A percentile compares a stretch with the other conserved stretches of the same genome.
Evolutionary conservation across 1,140 invertebrate species (phyloP).

Genomic region (Drosophila ananassae): DNA sequence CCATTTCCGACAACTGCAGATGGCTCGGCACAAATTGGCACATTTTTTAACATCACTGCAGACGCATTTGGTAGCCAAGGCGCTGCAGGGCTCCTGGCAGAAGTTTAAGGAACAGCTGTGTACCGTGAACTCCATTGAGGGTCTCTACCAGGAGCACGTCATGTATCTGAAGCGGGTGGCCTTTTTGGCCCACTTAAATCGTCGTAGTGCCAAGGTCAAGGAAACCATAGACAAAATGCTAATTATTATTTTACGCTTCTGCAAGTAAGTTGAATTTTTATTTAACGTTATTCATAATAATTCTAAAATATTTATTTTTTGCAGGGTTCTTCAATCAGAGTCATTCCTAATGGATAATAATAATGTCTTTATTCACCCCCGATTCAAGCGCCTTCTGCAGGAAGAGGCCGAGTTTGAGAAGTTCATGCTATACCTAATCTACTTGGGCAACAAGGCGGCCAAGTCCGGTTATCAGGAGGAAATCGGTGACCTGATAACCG

Average conservation of each 20-base stretch:
- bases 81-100: slow-evolving; percentile 89
- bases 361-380: slow-evolving; percentile 65
- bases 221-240: slow-evolving; percentile 88
- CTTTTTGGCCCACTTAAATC: slow-evolving; percentile 89
- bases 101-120: slow-evolving; percentile 88
- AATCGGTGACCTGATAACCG: slow-evolving; percentile 74
- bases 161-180: slow-evolving; percentile 89
- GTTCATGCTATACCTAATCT: slow-evolving; percentile 76
- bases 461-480: slow-evolving; percentile 78
- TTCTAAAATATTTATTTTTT: slow-evolving; percentile 5
- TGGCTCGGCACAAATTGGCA: slow-evolving; percentile 89
- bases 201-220: slow-evolving; percentile 87
- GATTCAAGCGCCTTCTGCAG: slow-evolving; percentile 64
- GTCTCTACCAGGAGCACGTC: slow-evolving; percentile 88
- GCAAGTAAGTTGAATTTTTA: slow-evolving; percentile 83
- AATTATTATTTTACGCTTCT: slow-evolving; percentile 89
- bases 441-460: slow-evolving; percentile 77
- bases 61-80: slow-evolving; percentile 89
- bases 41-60: slow-evolving; percentile 89
- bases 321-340: slow-evolving; percentile 66
- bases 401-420: slow-evolving; percentile 80
- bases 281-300: background rate
- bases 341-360: slow-evolving; percentile 54
- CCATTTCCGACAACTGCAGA: slow-evolving; percentile 87
- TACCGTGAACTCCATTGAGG: slow-evolving; percentile 87